Conservation (phyloP, 2,888 invertebrate species). For the Acanthococcus lagerstroemiae region DNA sequence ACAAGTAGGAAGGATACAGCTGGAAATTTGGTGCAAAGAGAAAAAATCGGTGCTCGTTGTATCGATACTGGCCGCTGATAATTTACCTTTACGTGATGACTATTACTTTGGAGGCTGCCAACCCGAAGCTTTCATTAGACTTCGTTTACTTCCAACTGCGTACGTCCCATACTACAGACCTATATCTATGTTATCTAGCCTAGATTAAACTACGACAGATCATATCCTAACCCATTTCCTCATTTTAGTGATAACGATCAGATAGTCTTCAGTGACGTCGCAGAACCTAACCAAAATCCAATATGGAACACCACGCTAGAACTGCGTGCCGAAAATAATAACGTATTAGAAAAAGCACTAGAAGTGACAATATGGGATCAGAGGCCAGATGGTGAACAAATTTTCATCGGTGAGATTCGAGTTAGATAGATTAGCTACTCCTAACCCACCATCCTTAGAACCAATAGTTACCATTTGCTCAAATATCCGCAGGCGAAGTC, state of each 20-base stretch:
- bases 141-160: conserved; percentile 69
- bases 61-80: conserved; percentile 75
- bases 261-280: conserved; percentile 71
- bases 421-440: not conserved
- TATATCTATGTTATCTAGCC: too few species aligned
- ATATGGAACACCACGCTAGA: conserved; percentile 87
- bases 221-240: too few species aligned
- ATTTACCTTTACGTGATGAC: conserved; percentile 68
- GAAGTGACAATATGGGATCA: conserved; percentile 80
- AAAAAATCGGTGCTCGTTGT: conserved; percentile 73
- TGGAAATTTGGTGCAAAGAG: conserved; percentile 81
- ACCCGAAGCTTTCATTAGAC: conserved; percentile 76
- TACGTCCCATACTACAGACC: conserved; percentile 49
- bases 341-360: conserved; percentile 65
- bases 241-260: conserved; percentile 59
- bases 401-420: conserved; percentile 53
- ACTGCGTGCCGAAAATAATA: conserved; percentile 58
- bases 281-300: conserved; percentile 76
- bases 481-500: conserved; percentile 10
- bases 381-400: conserved; percentile 64
- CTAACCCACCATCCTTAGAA: not conserved
- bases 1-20: conserved; percentile 61
- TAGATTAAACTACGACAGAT: too few species aligned
- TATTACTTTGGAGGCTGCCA: conserved; percentile 62
- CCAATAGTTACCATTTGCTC: not conserved